A percentile compares a stretch with the other conserved stretches of the same genome.
These are phyloP conservation scores for Ophion obscuratus DNA, from an alignment of 2,888 invertebrate species.

Conservation along the genomic window DNA sequence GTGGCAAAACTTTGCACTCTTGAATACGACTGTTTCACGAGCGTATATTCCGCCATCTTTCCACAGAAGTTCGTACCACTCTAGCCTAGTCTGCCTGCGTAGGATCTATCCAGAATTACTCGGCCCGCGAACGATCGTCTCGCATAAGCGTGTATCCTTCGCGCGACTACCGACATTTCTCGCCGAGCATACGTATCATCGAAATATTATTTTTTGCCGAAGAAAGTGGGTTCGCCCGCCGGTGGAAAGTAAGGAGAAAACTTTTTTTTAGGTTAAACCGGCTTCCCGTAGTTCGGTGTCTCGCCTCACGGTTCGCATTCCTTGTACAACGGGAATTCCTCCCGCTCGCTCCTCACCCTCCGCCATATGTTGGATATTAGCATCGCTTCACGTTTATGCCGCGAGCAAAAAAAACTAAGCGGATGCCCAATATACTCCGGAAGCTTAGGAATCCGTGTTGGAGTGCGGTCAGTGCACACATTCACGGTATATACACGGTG, in stretches of 20 bases:
- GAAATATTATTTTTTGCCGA: neutral
- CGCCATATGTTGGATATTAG: no score
- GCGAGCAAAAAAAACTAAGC: constrained; percentile 16
- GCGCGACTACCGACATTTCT: neutral
- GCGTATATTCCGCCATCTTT: neutral
- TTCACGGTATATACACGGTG: constrained; percentile 8
- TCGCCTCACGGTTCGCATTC: neutral
- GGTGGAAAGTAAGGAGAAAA: neutral
- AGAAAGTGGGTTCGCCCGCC: neutral
- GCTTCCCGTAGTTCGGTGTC: neutral
- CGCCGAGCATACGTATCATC: neutral
- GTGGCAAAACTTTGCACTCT: neutral
- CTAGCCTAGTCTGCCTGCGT: neutral
- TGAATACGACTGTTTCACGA: neutral
- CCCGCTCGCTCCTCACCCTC: no score
- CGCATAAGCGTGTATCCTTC: neutral
- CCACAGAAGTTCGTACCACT: neutral
- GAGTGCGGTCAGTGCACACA: constrained; percentile 38
- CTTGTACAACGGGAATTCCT: neutral
- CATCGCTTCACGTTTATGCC: no score
- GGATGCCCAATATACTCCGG: constrained; percentile 37
- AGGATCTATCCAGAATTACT: neutral
- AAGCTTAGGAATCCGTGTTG: constrained; percentile 52
- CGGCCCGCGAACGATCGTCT: neutral
- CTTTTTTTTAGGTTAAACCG: neutral